These are phyloP conservation scores for Malurus leucopterus DNA, from an alignment of 2,797 vertebrate species.

Conservation along the genomic window DNA sequence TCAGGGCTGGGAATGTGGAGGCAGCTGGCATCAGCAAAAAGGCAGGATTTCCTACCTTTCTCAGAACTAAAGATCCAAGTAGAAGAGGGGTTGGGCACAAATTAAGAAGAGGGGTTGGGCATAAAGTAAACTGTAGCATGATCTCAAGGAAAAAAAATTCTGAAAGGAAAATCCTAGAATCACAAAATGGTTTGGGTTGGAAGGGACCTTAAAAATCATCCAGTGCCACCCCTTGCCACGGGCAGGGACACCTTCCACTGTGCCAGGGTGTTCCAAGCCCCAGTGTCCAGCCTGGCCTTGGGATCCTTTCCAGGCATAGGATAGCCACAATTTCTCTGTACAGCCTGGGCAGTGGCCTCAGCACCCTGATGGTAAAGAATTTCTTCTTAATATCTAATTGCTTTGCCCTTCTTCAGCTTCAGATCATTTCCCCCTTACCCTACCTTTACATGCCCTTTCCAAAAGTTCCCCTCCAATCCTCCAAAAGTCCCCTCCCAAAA, in stretches of 20 bases:
- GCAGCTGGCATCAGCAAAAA: neutral
- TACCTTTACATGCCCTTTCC: neutral
- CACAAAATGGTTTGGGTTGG: neutral
- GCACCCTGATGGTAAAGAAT: neutral
- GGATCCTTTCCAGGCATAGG: too few species aligned
- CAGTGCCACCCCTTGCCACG: neutral
- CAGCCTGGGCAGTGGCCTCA: neutral
- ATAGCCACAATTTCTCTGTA: neutral
- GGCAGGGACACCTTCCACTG: neutral
- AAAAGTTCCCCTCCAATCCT: neutral
- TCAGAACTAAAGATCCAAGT: neutral
- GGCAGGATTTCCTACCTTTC: neutral
- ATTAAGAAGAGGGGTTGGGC: neutral
- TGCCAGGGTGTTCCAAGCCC: neutral
- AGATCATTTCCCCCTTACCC: neutral
- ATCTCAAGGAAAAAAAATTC: neutral
- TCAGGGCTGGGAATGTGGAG: neutral
- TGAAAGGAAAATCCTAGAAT: neutral
- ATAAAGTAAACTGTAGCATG: neutral
- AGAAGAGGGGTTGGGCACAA: neutral
- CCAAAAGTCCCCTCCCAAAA: neutral
- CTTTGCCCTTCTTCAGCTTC: neutral
- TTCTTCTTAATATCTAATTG: neutral
- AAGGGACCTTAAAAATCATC: neutral
- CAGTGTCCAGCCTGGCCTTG: fast-evolving